These are phyloP conservation scores for Pagrus major DNA, from an alignment of 2,113 vertebrate species.

Conservation along the genomic window DNA sequence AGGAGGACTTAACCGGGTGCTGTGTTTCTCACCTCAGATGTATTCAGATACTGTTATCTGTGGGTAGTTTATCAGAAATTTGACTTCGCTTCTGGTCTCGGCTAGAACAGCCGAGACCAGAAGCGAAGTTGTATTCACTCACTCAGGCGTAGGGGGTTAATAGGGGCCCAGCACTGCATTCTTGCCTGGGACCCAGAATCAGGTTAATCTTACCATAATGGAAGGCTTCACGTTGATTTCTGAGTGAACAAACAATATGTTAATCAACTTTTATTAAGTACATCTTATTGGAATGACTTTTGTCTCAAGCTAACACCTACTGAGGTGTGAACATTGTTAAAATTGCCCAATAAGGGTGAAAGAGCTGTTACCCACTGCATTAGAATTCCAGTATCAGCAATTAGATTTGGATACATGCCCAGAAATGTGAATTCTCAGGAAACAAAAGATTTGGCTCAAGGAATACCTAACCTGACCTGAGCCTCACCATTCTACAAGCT, in stretches of 20 bases:
- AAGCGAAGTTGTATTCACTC: not conserved
- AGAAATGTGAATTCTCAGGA: constrained; percentile 21
- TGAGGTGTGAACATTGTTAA: not conserved
- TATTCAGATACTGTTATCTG: not conserved
- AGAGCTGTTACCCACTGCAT: constrained; percentile 18
- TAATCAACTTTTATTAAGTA: not conserved
- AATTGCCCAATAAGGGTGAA: not conserved
- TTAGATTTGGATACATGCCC: constrained; percentile 20
- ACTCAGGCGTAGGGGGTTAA: not conserved
- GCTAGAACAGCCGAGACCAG: not conserved
- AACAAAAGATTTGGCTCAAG: constrained; percentile 11
- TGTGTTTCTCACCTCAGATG: not conserved
- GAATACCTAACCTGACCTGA: not conserved
- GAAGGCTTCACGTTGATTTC: not conserved
- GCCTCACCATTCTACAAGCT: not conserved
- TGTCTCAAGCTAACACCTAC: not conserved
- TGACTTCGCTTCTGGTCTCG: no score
- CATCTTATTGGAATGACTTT: not conserved
- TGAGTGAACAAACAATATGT: no score
- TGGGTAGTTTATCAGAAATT: not conserved
- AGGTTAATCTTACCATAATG: not conserved
- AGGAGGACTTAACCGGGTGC: not conserved
- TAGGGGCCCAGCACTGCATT: not conserved
- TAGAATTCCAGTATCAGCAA: not conserved
- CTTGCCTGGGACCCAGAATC: not conserved